Conservation (phyloP, 2,888 invertebrate species). For the Mythimna pallens region DNA sequence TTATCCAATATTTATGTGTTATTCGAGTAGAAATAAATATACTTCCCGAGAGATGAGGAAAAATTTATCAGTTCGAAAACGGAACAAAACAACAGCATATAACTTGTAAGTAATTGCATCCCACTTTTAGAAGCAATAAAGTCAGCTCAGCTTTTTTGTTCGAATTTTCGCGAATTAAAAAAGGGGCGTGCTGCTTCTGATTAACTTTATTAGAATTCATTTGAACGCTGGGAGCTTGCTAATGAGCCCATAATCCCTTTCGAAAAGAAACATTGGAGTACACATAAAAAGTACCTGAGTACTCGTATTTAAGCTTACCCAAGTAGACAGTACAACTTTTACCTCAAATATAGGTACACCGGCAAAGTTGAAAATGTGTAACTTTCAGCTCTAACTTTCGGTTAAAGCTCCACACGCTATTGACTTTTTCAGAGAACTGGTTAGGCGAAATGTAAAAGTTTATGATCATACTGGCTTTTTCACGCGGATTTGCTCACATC, state of each 20-base stretch:
- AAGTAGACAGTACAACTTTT: constrained; percentile 34
- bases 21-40: constrained; percentile 51
- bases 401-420: constrained; percentile 36
- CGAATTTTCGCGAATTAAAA: constrained; percentile 77
- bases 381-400: constrained; percentile 39
- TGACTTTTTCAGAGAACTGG: constrained; percentile 39
- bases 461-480: background rate
- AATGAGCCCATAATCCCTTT: constrained; percentile 81
- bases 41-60: constrained; percentile 26
- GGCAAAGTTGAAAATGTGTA: constrained; percentile 48
- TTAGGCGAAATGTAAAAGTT: background rate
- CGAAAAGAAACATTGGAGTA: constrained; percentile 56
- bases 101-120: constrained; percentile 64
- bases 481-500: background rate
- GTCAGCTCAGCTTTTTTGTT: constrained; percentile 69
- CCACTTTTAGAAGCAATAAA: constrained; percentile 74
- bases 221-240: constrained; percentile 77
- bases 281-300: constrained; percentile 29
- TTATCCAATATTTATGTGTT: constrained; percentile 50
- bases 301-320: constrained; percentile 29
- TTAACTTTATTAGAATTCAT: constrained; percentile 88
- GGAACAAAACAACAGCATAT: constrained; percentile 51
- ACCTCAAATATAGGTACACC: constrained; percentile 45
- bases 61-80: constrained; percentile 45
- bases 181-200: constrained; percentile 74